A percentile compares a stretch with the other conserved stretches of the same genome.
Conservation (phyloP, 2,113 vertebrate genomes). For the Marcusenius ussheri region DNA sequence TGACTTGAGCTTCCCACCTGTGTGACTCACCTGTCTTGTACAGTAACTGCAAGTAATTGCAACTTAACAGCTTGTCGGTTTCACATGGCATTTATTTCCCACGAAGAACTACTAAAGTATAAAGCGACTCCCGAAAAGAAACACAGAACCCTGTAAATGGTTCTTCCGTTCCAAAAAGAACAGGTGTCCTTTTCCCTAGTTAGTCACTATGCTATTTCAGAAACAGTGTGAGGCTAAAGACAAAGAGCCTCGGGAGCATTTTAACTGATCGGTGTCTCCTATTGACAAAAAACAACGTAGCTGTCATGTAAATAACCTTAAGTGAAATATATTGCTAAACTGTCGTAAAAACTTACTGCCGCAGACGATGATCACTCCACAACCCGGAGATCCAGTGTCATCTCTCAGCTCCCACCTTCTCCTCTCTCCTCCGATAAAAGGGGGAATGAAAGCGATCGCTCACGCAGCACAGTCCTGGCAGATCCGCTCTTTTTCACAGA, state of each 20-base stretch:
- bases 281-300: not conserved
- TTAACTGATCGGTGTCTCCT: not conserved
- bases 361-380: not conserved
- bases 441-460: not conserved
- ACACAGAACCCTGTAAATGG: not conserved
- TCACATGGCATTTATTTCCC: not conserved
- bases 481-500: not conserved
- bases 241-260: not conserved
- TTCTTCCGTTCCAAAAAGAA: slow-evolving; percentile 11
- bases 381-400: not conserved
- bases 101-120: not conserved
- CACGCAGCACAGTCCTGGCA: not conserved
- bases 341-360: not conserved
- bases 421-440: not conserved
- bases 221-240: not conserved
- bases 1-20: not conserved
- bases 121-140: not conserved
- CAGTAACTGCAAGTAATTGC: not conserved
- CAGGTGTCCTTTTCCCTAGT: not conserved
- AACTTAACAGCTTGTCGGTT: not conserved
- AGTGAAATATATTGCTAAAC: not conserved
- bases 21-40: not conserved
- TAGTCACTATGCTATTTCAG: not conserved
- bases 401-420: not conserved
- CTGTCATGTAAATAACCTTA: not conserved